Evolutionary conservation across 2,113 vertebrate genomes (phyloP).

Genomic region (Elephantulus edwardii): DNA sequence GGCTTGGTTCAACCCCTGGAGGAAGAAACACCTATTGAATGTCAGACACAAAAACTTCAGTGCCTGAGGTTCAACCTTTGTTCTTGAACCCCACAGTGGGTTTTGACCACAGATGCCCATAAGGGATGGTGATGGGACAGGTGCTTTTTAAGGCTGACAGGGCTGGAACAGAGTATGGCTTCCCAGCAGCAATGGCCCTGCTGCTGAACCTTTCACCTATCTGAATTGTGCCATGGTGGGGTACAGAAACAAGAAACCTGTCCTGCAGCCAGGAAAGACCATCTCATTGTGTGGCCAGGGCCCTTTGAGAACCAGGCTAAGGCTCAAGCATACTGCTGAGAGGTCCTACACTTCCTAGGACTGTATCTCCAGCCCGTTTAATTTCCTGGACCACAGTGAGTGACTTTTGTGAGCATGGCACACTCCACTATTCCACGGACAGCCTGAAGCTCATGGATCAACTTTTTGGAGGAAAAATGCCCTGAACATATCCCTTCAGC

Average conservation of each 20-base stretch:
- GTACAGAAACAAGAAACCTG: neutral
- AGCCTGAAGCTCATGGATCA: neutral
- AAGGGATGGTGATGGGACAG: neutral
- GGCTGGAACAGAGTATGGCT: neutral
- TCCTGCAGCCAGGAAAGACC: neutral
- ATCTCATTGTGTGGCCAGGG: neutral
- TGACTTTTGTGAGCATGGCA: neutral
- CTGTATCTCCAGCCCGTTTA: too few species aligned
- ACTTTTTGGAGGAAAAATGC: neutral
- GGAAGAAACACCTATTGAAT: slow-evolving; percentile 2
- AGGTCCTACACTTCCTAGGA: neutral
- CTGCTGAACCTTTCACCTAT: neutral
- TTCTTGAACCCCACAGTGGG: neutral
- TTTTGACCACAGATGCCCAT: neutral
- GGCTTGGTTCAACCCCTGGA: neutral
- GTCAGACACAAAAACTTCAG: slow-evolving; percentile 11
- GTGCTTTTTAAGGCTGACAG: neutral
- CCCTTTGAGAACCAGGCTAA: neutral
- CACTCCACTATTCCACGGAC: neutral
- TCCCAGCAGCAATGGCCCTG: neutral
- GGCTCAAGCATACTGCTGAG: neutral
- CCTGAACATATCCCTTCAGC: neutral
- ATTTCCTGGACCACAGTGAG: neutral
- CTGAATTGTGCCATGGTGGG: neutral
- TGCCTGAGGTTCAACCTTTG: neutral